phyloP scores from a whole-genome alignment of 2,113 vertebrate species.

The Lophius piscatorius region DNA sequence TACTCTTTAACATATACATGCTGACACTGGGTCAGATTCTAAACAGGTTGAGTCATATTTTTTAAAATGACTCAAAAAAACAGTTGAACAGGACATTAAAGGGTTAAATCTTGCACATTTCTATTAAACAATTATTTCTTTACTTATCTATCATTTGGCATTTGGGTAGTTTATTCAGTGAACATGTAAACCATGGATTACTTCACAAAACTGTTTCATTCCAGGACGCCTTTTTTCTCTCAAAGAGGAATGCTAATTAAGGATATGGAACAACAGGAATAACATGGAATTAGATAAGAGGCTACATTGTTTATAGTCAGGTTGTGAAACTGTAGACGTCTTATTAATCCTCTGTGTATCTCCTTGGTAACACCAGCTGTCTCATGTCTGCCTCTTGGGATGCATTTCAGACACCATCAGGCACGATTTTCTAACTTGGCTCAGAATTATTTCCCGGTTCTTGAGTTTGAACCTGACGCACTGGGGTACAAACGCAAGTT shows the following conservation, averaged over 20 bases:
- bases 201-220: constrained; percentile 23
- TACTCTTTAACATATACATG: too few relatives aligned
- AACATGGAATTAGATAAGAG: background rate
- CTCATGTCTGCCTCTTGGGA: constrained; percentile 22
- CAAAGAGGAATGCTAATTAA: background rate
- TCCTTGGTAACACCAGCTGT: constrained; percentile 34
- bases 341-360: constrained; percentile 9
- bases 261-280: background rate
- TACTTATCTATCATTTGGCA: constrained; percentile 16
- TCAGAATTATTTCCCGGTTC: constrained; percentile 13
- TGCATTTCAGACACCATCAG: constrained; percentile 26
- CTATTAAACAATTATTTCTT: background rate
- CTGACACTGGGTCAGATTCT: too few relatives aligned
- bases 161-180: constrained; percentile 11
- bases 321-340: constrained; percentile 11
- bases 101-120: too few relatives aligned
- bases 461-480: constrained; percentile 34
- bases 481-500: constrained; percentile 50
- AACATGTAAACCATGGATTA: constrained; percentile 3
- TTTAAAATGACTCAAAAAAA: too few relatives aligned
- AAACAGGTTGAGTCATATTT: too few relatives aligned
- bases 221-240: constrained; percentile 17
- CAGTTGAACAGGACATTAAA: too few relatives aligned
- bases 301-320: background rate
- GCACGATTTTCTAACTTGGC: constrained; percentile 16